Evolutionary conservation across 2,888 invertebrate genomes (phyloP).

Genomic region (Aspidiotus destructor): DNA sequence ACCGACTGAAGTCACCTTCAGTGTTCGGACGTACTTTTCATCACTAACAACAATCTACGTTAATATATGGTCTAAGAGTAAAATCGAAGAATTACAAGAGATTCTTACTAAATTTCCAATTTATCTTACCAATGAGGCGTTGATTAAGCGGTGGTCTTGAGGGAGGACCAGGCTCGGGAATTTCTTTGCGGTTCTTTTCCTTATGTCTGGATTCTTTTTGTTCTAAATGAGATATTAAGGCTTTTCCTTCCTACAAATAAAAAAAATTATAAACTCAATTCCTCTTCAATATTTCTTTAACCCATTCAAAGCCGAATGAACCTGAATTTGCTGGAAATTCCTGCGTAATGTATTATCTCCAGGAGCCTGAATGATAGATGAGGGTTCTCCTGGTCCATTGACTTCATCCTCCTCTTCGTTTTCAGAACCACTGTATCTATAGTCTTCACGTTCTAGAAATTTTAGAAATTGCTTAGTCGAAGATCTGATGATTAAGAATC

Average conservation of each 20-base stretch:
- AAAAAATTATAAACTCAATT: background rate
- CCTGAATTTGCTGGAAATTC: constrained; percentile 95
- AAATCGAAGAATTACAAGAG: background rate
- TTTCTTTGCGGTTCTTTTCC: constrained; percentile 44
- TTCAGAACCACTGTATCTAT: constrained; percentile 86
- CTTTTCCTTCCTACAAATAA: constrained; percentile 43
- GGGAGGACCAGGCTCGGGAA: constrained; percentile 75
- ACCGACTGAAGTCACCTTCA: too few species aligned
- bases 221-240: constrained; percentile 48
- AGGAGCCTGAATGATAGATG: constrained; percentile 81
- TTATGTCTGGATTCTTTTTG: constrained; percentile 38
- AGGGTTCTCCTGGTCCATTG: constrained; percentile 84
- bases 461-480: too few species aligned
- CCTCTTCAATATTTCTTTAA: background rate
- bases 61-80: too few species aligned
- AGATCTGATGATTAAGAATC: background rate
- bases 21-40: too few species aligned
- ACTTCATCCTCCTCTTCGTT: constrained; percentile 95
- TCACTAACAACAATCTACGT: too few species aligned
- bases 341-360: constrained; percentile 91
- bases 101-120: background rate
- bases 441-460: constrained; percentile 45
- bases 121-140: constrained; percentile 58
- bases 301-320: background rate
- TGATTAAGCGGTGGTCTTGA: constrained; percentile 81